Evolutionary conservation across 2,797 vertebrate genomes (phyloP), one percentile per base, ranked within the genome.

Genomic region (Neoniphon sammara): DNA sequence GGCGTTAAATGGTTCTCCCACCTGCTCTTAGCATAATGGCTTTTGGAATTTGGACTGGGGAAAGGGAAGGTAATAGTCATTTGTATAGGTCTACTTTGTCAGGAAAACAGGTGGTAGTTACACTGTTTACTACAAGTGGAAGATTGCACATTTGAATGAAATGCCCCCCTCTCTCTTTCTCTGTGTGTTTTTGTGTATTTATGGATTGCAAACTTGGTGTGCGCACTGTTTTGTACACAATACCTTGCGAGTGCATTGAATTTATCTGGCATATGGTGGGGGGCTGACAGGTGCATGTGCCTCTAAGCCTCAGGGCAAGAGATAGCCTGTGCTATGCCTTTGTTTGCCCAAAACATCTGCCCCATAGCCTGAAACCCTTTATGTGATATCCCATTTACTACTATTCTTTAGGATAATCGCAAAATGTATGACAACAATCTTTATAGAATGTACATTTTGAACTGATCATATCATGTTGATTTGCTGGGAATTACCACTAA

Each of bases 281-380:
- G 81, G 77, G 67, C 52, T 80, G 85, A 92, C 93, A 94, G 93
- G 93, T 93, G 94, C 91, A 85, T 82, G 81, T 88, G 84, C 72
- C 84, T 73, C 81, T 73, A 25, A 83, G 85, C 89, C 88, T 80
- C 54, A 83, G 85, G 90, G 86, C 86, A 86, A 66, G 60, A 91
- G 84, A 83, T 85, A 73, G 70, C 46, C 46, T 68, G 59, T 36
- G 54, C 84, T 70, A 62, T 55, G 56, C 82, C 60, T 92, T 93
- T 92, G 89, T 93, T 91, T 87, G 83, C 85, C 55, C 72, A 27
- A 84, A 94, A 93, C 91, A 93, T 91, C 89, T 91, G 84, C 88
- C 80, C 27, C 69, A 73, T 60, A n/a, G 88, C 86, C 83, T 66
- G 63, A 36, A 85, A 86, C 77, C 17, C 20, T 2, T 5, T 20